Base-by-base conservation (phyloP, 2,888 invertebrate species). In the Electrophaes corylata region DNA sequence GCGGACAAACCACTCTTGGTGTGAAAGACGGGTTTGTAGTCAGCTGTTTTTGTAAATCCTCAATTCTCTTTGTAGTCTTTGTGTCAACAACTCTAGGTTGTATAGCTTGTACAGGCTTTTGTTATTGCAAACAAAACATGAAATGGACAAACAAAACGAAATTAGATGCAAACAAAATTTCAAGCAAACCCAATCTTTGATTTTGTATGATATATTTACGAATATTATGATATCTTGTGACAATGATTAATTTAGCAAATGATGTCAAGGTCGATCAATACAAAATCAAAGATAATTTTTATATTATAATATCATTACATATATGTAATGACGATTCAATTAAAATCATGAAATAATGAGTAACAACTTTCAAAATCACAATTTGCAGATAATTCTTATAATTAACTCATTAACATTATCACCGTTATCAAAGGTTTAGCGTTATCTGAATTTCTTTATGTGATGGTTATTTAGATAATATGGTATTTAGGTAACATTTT, bases 51-150 rank as follows among this genome's bases (percentile, higher is more conserved):
- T 92, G 90, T 58, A 92, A 75, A 10, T 81, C 75, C 60, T 84
- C 88, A 14, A 90, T 86, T 45, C 84, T 81, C 78, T 89, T 90
- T 0, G 76, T 66, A 2, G 78, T 71, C 69, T 86, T 91, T 60
- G 84, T 84, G 52, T 89, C 85, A 67, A 93, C 84, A 69, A 93
- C 92, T 85, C 91, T 80, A 50, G 92, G 92, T 66, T 92, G 92
- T 64, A 92, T 92, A 39, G 90, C 91, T 86, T 92, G 92, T 61
- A 92, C 92, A 73, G 91, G 94, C 94, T 93, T 93, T 50, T 72
- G 67, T 75, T 76, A 80, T 52, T 78, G 78, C 78, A 91, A 91
- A 76, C 71, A 67, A 59, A 77, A 75, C 85, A 81, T 73, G 82
- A 80, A 81, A 67, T 72, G 83, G 81, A 77, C 64, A 75, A 84